Base-by-base conservation (phyloP, 2,113 vertebrate species). In the Terrapene triunguis region DNA sequence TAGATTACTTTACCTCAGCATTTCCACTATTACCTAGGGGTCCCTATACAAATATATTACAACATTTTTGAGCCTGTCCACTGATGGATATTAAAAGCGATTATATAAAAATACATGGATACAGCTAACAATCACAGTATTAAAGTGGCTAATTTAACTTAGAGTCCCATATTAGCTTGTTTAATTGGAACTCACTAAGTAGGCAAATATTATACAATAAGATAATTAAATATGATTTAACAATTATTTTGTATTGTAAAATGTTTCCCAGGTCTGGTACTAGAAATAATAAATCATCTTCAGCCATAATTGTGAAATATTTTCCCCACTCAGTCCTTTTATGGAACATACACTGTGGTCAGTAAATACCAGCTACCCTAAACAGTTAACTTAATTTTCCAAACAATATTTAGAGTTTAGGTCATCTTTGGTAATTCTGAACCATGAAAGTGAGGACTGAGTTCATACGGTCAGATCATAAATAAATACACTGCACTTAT, bases 281-380 rank as follows among this genome's bases (percentile, higher is more conserved):
- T 92, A 87, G 51, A 48, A 48, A 81, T 80, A 84, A 69, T 48
- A 93, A 85, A 72, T 5, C 47, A 92, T 80, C 65, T 95, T 93
- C 72, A 89, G 10, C 27, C 93, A 44, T 80, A 95, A 48, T 48
- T 87, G 1, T 50, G n/a, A 57, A 69, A 47, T 78, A 47, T 79
- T 88, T 25, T 16, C 14, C 13, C 29, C 59, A 10, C 5, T 1
- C 81, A 24, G 59, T 79, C 27, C 1, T 42, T 25, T 4, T 87
- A 88, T 53, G 50, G 50, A 35, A 12, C 78, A 89, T 93, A 0
- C 9, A 79, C 19, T 10, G 22, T 25, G 72, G 89, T 92, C 87
- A 83, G 87, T 47, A 94, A 83, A 89, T 80, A 80, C 82, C 94
- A 91, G 54, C 82, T 80, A 78, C 29, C 82, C 89, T 93, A 1